Conservation (phyloP, 2,113 vertebrate species). For the Coptodon bakossiorum region DNA sequence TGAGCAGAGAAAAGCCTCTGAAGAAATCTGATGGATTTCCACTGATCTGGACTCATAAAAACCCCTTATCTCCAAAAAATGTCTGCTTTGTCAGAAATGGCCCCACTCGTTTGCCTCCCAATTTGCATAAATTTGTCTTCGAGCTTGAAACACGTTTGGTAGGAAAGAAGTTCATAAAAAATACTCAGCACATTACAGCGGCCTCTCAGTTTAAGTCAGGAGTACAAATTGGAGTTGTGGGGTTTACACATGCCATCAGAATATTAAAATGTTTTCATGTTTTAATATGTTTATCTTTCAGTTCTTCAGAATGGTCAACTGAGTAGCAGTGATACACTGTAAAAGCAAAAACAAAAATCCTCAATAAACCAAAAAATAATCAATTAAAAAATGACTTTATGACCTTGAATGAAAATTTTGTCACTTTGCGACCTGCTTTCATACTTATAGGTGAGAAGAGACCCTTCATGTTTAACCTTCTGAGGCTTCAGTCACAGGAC, state of each 20-base stretch:
- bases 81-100: background rate
- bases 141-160: background rate
- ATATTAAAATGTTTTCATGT: background rate
- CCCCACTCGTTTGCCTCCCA: background rate
- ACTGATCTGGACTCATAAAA: conserved; percentile 20
- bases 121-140: conserved; percentile 3
- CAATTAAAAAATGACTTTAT: background rate
- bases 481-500: background rate
- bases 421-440: background rate
- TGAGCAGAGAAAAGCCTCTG: conserved; percentile 27
- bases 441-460: background rate
- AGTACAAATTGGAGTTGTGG: background rate
- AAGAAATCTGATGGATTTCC: conserved; percentile 2
- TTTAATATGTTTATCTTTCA: background rate
- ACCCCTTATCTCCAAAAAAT: conserved; percentile 14
- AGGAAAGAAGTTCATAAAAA: background rate
- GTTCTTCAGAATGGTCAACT: conserved; percentile 7
- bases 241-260: background rate
- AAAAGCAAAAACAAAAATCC: conserved; percentile 12
- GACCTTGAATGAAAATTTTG: background rate
- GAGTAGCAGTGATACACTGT: conserved; percentile 7
- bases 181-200: background rate
- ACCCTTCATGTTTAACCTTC: background rate
- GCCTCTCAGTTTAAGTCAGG: background rate
- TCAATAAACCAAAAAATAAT: background rate